phyloP scores from a whole-genome alignment of 2,113 vertebrate genomes.

The Morone saxatilis region DNA sequence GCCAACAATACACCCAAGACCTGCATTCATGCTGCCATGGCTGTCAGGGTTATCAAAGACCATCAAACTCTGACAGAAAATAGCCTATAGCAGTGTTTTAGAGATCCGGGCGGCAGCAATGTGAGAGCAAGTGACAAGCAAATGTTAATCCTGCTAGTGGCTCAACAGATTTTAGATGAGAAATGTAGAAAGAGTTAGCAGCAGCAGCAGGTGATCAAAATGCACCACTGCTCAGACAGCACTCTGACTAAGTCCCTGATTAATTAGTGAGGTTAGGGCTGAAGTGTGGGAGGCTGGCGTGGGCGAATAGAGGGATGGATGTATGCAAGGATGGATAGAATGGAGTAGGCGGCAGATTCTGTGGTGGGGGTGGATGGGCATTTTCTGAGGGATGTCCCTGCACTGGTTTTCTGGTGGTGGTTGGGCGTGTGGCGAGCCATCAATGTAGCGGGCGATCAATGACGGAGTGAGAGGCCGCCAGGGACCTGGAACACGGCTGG shows the following conservation, averaged over 20 bases:
- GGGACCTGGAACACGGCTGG: conserved; percentile 53
- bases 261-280: conserved; percentile 66
- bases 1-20: conserved; percentile 25
- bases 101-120: conserved; percentile 14
- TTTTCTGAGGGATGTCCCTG: conserved; percentile 55
- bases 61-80: conserved; percentile 45
- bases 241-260: conserved; percentile 56
- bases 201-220: conserved; percentile 66
- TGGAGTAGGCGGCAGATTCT: conserved; percentile 1
- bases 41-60: conserved; percentile 64
- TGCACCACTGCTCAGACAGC: conserved; percentile 49
- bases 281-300: conserved; percentile 57
- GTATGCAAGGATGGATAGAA: conserved; percentile 27
- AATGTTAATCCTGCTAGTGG: conserved; percentile 55
- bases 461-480: conserved; percentile 54
- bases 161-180: conserved; percentile 55
- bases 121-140: conserved; percentile 50
- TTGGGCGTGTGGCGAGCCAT: conserved; percentile 28
- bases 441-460: conserved; percentile 66
- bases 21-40: conserved; percentile 15
- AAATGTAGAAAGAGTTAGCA: conserved; percentile 42
- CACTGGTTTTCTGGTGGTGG: conserved; percentile 30
- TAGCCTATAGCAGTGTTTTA: conserved; percentile 46
- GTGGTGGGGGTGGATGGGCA: conserved; percentile 2
- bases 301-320: conserved; percentile 48